Conservation (phyloP, 2,113 vertebrate genomes). For the Campylomormyrus tamandua region DNA sequence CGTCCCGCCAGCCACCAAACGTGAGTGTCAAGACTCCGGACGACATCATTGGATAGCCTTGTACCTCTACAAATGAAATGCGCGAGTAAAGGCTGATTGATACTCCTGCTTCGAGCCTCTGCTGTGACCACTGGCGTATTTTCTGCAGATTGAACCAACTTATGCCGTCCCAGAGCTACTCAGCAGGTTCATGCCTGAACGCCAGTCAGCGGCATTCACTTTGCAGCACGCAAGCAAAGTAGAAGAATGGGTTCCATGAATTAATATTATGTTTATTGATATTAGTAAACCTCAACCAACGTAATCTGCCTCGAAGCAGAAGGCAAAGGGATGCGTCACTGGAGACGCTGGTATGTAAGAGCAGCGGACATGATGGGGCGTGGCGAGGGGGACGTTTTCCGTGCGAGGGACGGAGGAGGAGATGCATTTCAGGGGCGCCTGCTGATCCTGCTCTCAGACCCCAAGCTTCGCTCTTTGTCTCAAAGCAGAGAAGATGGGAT, state of each 20-base stretch:
- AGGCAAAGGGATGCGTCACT: not conserved
- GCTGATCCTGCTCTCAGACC: not conserved
- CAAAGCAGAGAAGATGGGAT: not conserved
- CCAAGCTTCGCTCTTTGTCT: not conserved
- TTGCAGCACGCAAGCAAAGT: not conserved
- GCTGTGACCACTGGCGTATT: not conserved
- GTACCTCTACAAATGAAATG: not conserved
- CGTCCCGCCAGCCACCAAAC: constrained; percentile 97
- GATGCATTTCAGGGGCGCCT: not conserved
- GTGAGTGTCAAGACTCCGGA: constrained; percentile 51
- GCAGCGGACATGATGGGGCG: not conserved
- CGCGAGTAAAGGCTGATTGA: not conserved
- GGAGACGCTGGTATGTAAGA: not conserved
- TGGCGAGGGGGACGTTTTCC: not conserved
- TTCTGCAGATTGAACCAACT: not conserved
- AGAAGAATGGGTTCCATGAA: not conserved
- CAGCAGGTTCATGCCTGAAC: not conserved
- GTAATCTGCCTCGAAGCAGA: not conserved
- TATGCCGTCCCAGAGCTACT: not conserved
- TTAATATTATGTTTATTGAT: not conserved
- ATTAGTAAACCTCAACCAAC: not conserved
- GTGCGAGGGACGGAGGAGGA: not conserved
- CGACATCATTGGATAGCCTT: not conserved
- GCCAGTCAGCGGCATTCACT: not conserved
- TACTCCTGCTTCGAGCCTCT: not conserved